These are phyloP conservation scores for Ashinkailepas kermadecensis DNA, from an alignment of 2,888 invertebrate species.

Conservation along the genomic window DNA sequence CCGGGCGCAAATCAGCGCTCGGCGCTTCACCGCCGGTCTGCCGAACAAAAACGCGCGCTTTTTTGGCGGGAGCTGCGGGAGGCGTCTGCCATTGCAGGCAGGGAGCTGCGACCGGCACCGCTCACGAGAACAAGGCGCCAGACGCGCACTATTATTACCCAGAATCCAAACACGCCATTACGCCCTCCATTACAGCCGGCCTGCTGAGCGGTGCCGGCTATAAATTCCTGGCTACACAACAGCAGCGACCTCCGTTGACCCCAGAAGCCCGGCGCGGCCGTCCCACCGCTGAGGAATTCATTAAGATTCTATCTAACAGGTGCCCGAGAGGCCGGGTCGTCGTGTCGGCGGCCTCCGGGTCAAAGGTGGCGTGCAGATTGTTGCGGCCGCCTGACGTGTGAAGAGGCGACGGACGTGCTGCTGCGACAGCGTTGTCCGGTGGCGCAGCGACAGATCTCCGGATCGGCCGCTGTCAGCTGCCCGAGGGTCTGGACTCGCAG, in stretches of 20 bases:
- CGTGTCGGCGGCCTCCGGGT: neutral
- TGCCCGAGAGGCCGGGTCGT: neutral
- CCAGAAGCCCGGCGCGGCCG: neutral
- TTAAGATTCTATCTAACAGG: constrained; percentile 1
- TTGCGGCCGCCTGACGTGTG: neutral
- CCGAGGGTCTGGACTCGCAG: no score
- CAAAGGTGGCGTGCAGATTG: neutral
- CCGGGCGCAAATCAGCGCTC: neutral
- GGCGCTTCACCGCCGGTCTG: neutral
- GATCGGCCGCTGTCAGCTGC: no score
- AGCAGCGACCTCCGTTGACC: neutral
- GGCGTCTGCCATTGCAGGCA: neutral
- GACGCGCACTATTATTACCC: neutral
- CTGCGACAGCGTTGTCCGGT: no score
- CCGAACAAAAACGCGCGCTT: neutral
- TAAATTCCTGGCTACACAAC: constrained; percentile 20
- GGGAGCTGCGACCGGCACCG: neutral
- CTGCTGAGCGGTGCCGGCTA: constrained; percentile 7
- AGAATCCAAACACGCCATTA: constrained; percentile 13
- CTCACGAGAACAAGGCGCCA: neutral
- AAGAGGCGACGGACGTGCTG: neutral
- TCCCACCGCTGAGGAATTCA: neutral
- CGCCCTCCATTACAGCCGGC: neutral
- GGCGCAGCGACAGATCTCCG: no score
- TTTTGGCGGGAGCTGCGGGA: neutral